These are phyloP conservation scores for Platygyra sinensis DNA, from an alignment of 64 coral and sea anemone species.

Conservation along the genomic window DNA sequence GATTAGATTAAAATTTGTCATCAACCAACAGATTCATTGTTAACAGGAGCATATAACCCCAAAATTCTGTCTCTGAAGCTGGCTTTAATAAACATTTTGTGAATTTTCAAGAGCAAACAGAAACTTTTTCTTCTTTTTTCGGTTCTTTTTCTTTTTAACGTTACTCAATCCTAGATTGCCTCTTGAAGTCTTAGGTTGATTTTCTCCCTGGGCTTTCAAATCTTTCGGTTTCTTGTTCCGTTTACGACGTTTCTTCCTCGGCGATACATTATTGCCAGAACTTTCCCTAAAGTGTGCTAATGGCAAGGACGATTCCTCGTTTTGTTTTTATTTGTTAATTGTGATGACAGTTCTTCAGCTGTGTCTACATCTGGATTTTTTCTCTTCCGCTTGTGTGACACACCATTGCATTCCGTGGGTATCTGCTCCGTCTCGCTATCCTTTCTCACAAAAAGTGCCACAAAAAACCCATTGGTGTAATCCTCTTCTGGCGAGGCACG, in stretches of 20 bases:
- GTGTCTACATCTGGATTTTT: neutral
- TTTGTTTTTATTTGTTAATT: neutral
- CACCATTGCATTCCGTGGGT: neutral
- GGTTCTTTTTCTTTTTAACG: neutral
- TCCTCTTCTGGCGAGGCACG: slow-evolving; percentile 75
- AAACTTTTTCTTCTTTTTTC: slow-evolving; percentile 37
- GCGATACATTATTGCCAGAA: neutral
- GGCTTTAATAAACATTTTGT: too few relatives aligned
- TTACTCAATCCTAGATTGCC: neutral
- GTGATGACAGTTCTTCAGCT: neutral
- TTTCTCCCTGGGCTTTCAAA: neutral
- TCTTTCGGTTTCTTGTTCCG: slow-evolving; percentile 5
- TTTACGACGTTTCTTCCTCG: neutral
- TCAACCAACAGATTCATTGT: too few relatives aligned
- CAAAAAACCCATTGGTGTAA: slow-evolving; percentile 91
- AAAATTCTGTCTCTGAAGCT: too few relatives aligned
- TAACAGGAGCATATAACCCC: too few relatives aligned
- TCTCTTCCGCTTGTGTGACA: neutral
- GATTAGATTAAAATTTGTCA: too few relatives aligned
- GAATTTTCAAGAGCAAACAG: slow-evolving; percentile 9
- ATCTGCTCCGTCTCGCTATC: slow-evolving; percentile 1
- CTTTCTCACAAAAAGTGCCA: slow-evolving; percentile 80
- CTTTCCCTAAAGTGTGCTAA: neutral
- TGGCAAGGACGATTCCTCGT: neutral
- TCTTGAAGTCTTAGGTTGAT: neutral